These are phyloP conservation scores for Palythoa grandis DNA, from an alignment of 92 coral and sea anemone species.

Conservation along the genomic window DNA sequence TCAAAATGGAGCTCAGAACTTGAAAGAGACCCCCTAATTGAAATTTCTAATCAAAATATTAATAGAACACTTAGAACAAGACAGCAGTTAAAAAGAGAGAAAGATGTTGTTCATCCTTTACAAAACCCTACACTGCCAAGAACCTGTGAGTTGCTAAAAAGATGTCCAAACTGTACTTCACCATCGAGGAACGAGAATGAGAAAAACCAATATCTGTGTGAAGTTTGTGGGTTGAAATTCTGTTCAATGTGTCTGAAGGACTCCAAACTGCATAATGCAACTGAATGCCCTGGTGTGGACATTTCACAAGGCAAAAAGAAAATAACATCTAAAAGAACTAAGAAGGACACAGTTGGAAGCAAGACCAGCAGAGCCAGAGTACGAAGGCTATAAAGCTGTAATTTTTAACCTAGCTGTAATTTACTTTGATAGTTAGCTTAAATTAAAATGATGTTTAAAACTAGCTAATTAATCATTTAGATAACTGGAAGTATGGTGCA, in stretches of 20 bases:
- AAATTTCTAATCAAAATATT: constrained; percentile 13
- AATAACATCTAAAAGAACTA: constrained; percentile 6
- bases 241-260: constrained; percentile 38
- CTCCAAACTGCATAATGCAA: constrained; percentile 30
- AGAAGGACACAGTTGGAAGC: constrained; percentile 23
- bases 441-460: neutral
- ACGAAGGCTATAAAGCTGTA: constrained; percentile 1
- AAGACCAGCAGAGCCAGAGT: constrained; percentile 37
- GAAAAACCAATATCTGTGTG: constrained; percentile 28
- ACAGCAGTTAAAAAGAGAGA: neutral
- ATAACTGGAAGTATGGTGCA: neutral
- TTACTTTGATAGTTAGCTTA: neutral
- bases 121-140: neutral
- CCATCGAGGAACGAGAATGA: constrained; percentile 25
- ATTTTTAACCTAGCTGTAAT: neutral
- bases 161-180: constrained; percentile 44
- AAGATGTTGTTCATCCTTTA: neutral
- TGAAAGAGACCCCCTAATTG: constrained; percentile 7
- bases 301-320: constrained; percentile 11
- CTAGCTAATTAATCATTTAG: neutral
- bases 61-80: neutral
- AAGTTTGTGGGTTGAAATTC: constrained; percentile 29
- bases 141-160: neutral
- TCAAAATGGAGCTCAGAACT: neutral
- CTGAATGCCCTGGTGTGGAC: constrained; percentile 33